Evolutionary conservation across 30 jellyfish, hydroid and myxozoan genomes (phyloP).

Genomic region (Calvadosia cruxmelitensis): DNA sequence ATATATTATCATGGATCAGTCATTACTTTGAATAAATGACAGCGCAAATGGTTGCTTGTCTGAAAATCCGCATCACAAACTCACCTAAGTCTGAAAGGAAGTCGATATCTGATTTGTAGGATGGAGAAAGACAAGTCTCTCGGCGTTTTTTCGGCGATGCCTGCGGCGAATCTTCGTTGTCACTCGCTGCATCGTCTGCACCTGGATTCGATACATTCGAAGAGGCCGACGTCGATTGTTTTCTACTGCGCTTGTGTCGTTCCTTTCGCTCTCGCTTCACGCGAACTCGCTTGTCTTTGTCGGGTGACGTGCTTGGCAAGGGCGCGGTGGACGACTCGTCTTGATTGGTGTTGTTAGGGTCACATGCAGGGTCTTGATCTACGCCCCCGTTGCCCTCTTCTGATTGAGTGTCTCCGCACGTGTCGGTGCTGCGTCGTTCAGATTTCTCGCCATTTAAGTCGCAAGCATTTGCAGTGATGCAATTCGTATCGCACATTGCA

Average conservation of each 20-base stretch:
- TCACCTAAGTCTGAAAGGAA: conserved; percentile 90
- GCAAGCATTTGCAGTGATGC: too few species aligned
- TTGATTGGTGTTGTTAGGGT: conserved; percentile 22
- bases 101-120: conserved; percentile 41
- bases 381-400: background rate
- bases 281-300: conserved; percentile 29
- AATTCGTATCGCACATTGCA: too few species aligned
- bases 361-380: background rate
- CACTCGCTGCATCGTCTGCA: conserved; percentile 34
- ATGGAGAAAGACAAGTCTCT: conserved; percentile 31
- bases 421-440: too few species aligned
- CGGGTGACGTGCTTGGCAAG: conserved; percentile 18
- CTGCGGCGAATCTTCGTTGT: conserved; percentile 40
- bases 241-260: conserved; percentile 26
- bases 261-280: conserved; percentile 31
- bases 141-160: conserved; percentile 32
- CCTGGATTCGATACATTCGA: background rate
- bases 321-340: background rate
- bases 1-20: too few species aligned
- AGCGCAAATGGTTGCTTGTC: too few species aligned
- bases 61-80: too few species aligned
- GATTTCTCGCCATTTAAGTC: too few species aligned
- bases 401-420: too few species aligned
- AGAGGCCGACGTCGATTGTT: conserved; percentile 20
- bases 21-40: too few species aligned